A percentile compares a stretch with the other conserved stretches of the same genome.
Conservation (phyloP, 2,797 vertebrate species). For the Enteromius anoplus region DNA sequence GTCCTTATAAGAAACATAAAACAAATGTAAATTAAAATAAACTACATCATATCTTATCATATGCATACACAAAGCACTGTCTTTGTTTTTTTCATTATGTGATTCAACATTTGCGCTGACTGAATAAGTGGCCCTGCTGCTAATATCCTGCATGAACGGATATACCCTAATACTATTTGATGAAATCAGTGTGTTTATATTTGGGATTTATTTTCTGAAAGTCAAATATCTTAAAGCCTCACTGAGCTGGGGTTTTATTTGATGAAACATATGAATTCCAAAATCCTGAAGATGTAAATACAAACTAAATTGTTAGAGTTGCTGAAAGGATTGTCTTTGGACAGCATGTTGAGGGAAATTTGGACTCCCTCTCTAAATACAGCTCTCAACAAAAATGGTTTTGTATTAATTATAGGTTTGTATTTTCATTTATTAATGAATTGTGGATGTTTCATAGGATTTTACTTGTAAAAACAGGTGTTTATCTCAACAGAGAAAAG, state of each 20-base stretch:
- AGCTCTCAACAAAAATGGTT: not conserved
- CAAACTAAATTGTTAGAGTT: conserved; percentile 2
- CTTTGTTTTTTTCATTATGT: not conserved
- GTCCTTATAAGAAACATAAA: too few relatives aligned
- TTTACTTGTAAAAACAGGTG: not conserved
- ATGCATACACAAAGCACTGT: not conserved
- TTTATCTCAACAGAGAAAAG: not conserved
- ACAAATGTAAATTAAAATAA: too few relatives aligned
- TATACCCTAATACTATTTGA: not conserved
- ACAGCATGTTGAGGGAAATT: not conserved
- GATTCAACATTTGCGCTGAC: not conserved
- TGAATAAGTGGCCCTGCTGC: not conserved
- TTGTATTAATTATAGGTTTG: not conserved
- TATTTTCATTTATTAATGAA: not conserved
- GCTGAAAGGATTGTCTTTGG: not conserved
- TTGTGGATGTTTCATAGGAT: not conserved
- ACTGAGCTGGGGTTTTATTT: conserved; percentile 23
- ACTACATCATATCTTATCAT: not conserved
- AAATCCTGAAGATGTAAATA: conserved; percentile 6
- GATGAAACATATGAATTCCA: conserved; percentile 7
- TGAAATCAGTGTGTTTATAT: conserved; percentile 1
- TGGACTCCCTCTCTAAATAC: not conserved
- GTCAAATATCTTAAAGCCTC: conserved; percentile 8
- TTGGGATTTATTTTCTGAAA: conserved; percentile 29
- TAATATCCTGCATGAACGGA: not conserved